Conservation (phyloP, 2,113 vertebrate species). For the Speoplatyrhinus poulsoni region DNA sequence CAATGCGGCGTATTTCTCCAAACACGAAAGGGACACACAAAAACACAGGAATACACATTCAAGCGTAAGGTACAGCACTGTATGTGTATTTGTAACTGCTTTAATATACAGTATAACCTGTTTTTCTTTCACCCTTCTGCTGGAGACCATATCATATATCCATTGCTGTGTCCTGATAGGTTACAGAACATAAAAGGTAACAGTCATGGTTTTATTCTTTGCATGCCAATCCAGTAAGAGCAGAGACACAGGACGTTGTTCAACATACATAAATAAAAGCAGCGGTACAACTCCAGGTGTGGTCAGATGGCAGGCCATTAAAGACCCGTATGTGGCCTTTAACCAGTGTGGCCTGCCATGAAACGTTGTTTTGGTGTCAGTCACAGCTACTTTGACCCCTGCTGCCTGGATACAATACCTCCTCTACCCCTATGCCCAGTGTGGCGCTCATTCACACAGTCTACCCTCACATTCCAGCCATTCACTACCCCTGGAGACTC, state of each 20-base stretch:
- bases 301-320: conserved; percentile 13
- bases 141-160: no score
- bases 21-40: not conserved
- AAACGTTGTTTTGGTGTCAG: conserved; percentile 77
- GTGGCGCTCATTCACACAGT: conserved; percentile 71
- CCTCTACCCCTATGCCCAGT: conserved; percentile 62
- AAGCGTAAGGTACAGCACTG: no score
- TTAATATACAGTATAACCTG: not conserved
- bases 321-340: conserved; percentile 25
- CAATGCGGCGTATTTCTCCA: not conserved
- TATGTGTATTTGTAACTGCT: not conserved
- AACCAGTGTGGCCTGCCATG: conserved; percentile 67
- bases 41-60: no score
- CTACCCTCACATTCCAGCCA: conserved; percentile 69
- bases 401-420: conserved; percentile 72
- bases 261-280: conserved; percentile 28
- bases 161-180: no score
- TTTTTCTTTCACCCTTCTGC: no score
- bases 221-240: not conserved
- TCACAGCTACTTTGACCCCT: conserved; percentile 72
- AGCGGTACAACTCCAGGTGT: conserved; percentile 53
- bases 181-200: no score
- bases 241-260: not conserved
- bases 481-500: conserved; percentile 73
- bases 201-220: no score